Conservation (phyloP, 2,113 vertebrate species). For the Anas platyrhynchos region DNA sequence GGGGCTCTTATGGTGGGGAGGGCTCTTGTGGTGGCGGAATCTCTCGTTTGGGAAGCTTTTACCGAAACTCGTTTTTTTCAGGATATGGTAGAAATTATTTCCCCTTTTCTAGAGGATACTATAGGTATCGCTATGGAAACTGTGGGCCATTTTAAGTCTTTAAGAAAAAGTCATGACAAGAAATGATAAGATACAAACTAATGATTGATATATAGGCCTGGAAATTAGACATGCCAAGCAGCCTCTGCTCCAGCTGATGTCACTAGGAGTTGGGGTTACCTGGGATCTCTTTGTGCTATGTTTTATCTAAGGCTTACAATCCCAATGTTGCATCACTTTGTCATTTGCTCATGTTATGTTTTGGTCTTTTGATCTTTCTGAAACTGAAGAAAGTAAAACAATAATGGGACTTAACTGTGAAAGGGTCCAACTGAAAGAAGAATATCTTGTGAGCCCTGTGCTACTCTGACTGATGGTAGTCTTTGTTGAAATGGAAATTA, state of each 20-base stretch:
- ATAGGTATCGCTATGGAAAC: conserved; percentile 26
- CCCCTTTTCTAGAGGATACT: conserved; percentile 27
- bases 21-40: neutral
- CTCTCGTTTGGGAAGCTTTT: neutral
- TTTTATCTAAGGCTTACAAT: conserved; percentile 14
- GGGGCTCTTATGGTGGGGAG: neutral
- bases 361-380: conserved; percentile 12
- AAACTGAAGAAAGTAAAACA: neutral
- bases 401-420: neutral
- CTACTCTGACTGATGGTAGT: neutral
- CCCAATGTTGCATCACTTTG: neutral
- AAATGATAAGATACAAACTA: neutral
- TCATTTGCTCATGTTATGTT: neutral
- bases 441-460: neutral
- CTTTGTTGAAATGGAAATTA: neutral
- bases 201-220: neutral
- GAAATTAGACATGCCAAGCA: neutral
- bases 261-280: neutral
- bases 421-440: neutral
- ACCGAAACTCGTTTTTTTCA: neutral
- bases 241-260: neutral
- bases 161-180: neutral
- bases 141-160: conserved; percentile 25
- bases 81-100: conserved; percentile 11
- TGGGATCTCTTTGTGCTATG: neutral